phyloP scores from a whole-genome alignment of 2,797 vertebrate species.

The Esox lucius region DNA sequence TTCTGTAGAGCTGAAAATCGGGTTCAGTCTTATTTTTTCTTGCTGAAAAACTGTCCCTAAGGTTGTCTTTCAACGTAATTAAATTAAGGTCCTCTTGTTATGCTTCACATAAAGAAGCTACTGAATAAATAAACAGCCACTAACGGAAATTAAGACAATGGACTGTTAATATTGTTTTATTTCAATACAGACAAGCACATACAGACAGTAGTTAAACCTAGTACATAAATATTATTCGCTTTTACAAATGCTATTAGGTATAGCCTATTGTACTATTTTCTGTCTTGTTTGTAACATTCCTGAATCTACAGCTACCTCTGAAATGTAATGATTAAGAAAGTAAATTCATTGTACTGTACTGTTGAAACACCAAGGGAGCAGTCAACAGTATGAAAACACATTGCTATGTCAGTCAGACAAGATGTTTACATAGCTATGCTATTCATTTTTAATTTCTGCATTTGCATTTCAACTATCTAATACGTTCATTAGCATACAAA shows the following conservation, averaged over 20 bases:
- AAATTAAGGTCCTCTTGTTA: slow-evolving; percentile 88
- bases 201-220: slow-evolving; percentile 66
- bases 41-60: slow-evolving; percentile 85
- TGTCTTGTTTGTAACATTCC: slow-evolving; percentile 48
- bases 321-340: slow-evolving; percentile 73
- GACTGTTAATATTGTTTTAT: slow-evolving; percentile 78
- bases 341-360: slow-evolving; percentile 70
- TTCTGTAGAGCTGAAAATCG: slow-evolving; percentile 84
- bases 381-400: slow-evolving; percentile 46
- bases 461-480: slow-evolving; percentile 6
- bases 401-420: neutral
- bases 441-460: neutral
- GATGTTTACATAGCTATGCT: neutral
- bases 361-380: slow-evolving; percentile 71
- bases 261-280: neutral
- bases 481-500: neutral
- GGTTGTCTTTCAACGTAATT: slow-evolving; percentile 88
- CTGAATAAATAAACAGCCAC: slow-evolving; percentile 89
- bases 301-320: slow-evolving; percentile 50
- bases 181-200: neutral
- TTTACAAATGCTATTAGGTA: neutral
- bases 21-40: slow-evolving; percentile 54
- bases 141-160: slow-evolving; percentile 93
- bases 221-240: slow-evolving; percentile 63
- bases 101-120: slow-evolving; percentile 90